Evolutionary conservation across 2,888 invertebrate species (phyloP), one percentile per base, ranked within the genome.

Genomic region (Leptinotarsa haldemani): DNA sequence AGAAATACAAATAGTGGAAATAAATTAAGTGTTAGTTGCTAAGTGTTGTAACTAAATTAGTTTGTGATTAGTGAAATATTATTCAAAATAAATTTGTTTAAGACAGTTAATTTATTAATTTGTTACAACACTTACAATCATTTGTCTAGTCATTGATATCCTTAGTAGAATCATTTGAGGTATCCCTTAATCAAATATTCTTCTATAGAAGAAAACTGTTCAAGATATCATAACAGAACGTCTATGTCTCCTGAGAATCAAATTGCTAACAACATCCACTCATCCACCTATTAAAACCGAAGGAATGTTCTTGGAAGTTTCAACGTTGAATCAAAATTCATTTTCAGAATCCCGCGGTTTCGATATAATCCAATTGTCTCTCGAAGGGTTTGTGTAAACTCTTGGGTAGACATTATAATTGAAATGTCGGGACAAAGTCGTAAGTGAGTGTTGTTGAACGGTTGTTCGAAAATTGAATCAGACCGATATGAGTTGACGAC

Each of bases 401-500:
- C 47, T 20, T 48, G 61, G 22, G 58, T 61, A 48, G 48, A 47
- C 69, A 71, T 47, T 65, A 61, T 48, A 65, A 58, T 22, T 56
- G 50, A 66, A 71, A 65, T 61, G 15, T 46, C 47, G 25, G 46
- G 69, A 63, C 40, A 20, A 70, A 58, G 30, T 70, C 47, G 52
- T 47, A 63, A 69, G 69, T 65, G 69, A 69, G 69, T 65, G 69
- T 73, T 73, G 58, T 68, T 69, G 40, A 56, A 20, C 52, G 30
- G 63, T 67, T 63, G 63, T 72, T 67, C 40, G 48, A n/a, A 61
- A 47, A 73, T 73, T 65, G 58, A 56, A 69, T 73, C 69, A 58
- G 69, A 50, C 20, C 46, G 65, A 58, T 64, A 65, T 69, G 65
- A 56, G 69, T 65, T 69, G 48, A 48, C 69, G 53, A 46, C 50